Evolutionary conservation across 2,113 vertebrate species (phyloP).

Genomic region (Silurus glanis): DNA sequence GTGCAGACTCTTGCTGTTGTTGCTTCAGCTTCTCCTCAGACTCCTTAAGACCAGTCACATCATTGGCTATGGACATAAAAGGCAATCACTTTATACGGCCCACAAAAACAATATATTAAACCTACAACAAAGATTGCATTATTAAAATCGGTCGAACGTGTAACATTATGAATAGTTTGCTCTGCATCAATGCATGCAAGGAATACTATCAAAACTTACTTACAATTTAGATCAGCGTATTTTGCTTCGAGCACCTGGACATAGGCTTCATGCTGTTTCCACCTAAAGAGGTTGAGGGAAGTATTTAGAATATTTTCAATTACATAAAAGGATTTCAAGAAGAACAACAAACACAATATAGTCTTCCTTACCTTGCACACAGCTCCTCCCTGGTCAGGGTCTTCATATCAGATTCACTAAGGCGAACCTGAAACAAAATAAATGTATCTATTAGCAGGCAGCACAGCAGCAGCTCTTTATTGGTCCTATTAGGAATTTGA

Average conservation of each 20-base stretch:
- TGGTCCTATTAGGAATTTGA: background rate
- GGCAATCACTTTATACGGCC: background rate
- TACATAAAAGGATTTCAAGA: conserved; percentile 8
- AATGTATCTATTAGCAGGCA: conserved; percentile 20
- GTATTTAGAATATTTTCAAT: conserved; percentile 22
- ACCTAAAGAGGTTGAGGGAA: conserved; percentile 70
- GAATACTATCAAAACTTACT: conserved; percentile 68
- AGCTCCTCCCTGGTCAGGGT: conserved; percentile 93
- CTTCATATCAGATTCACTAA: conserved; percentile 98
- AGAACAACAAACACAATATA: background rate
- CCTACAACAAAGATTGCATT: background rate
- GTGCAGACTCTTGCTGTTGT: conserved; percentile 98
- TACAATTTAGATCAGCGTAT: conserved; percentile 97
- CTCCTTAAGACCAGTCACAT: conserved; percentile 93
- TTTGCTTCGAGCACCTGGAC: conserved; percentile 97
- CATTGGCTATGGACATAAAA: conserved; percentile 79
- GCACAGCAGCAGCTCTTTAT: background rate
- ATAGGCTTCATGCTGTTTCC: conserved; percentile 97
- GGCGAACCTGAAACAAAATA: conserved; percentile 83
- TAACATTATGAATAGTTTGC: background rate
- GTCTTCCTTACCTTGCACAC: conserved; percentile 81
- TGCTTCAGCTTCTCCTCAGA: conserved; percentile 99
- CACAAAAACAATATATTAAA: background rate
- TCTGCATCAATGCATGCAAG: background rate
- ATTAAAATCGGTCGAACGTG: background rate